phyloP scores from a whole-genome alignment of 2,797 vertebrate genomes.

The Acanthis flammea region DNA sequence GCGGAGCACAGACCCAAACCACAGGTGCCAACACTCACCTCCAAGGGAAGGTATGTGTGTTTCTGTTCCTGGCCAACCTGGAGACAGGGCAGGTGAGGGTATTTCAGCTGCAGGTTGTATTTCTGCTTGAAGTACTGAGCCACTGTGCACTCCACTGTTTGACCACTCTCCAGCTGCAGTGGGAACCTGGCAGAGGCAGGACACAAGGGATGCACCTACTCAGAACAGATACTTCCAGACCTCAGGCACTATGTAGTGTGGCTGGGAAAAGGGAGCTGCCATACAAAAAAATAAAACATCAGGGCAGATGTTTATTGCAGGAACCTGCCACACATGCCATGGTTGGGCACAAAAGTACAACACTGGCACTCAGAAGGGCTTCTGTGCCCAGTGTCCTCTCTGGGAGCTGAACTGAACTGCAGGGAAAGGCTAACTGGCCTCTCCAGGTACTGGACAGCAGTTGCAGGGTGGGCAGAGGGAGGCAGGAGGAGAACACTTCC shows the following conservation, averaged over 20 bases:
- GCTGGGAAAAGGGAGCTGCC: background rate
- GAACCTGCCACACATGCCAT: background rate
- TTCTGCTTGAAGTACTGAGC: conserved; percentile 99
- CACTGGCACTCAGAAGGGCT: background rate
- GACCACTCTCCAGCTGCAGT: conserved; percentile 95
- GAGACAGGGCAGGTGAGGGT: conserved; percentile 96
- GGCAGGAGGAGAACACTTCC: background rate
- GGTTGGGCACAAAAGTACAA: background rate
- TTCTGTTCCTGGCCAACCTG: conserved; percentile 99
- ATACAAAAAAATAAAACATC: background rate
- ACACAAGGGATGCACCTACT: background rate
- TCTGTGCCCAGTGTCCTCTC: background rate
- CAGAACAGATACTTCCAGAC: background rate
- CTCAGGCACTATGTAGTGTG: background rate
- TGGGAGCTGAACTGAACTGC: background rate
- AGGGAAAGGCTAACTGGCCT: background rate
- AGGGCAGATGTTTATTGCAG: background rate
- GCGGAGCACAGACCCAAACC: background rate
- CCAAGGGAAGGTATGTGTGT: conserved; percentile 97
- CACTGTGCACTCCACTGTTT: conserved; percentile 98
- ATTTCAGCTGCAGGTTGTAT: conserved; percentile 98
- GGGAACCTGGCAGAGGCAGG: conserved; percentile 85
- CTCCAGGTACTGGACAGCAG: background rate
- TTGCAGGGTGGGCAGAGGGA: background rate
- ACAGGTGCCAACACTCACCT: conserved; percentile 80